phyloP scores from a whole-genome alignment of 2,888 invertebrate genomes.

The Elmis aenea region DNA sequence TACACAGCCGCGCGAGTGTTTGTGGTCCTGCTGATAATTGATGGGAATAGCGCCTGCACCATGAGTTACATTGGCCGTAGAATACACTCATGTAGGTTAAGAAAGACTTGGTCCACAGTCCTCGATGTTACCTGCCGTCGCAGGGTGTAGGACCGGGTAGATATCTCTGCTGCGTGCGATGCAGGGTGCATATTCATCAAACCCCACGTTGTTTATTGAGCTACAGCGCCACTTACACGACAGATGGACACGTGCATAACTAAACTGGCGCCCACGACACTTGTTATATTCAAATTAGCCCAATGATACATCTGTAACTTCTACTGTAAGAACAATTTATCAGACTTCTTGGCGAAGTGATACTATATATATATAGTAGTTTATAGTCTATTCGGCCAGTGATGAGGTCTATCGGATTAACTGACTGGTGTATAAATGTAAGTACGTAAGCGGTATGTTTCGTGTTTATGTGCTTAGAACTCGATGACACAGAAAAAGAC shows the following conservation, averaged over 20 bases:
- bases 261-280: constrained; percentile 40
- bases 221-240: constrained; percentile 38
- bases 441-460: no score
- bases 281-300: constrained; percentile 41
- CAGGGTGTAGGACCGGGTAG: constrained; percentile 8
- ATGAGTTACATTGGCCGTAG: constrained; percentile 17
- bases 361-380: no score
- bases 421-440: no score
- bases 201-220: constrained; percentile 40
- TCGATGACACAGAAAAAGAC: no score
- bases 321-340: constrained; percentile 27
- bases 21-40: constrained; percentile 34
- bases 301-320: constrained; percentile 36
- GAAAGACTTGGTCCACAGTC: no score
- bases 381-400: no score
- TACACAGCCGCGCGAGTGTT: constrained; percentile 20
- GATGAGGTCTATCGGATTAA: no score
- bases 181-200: constrained; percentile 34
- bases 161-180: constrained; percentile 19
- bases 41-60: constrained; percentile 25
- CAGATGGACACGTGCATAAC: constrained; percentile 35
- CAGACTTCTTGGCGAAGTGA: constrained; percentile 8
- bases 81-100: no score
- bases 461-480: no score
- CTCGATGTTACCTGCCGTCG: background rate